Evolutionary conservation across 2,888 invertebrate genomes (phyloP).

Genomic region (Andrena haemorrhoa): DNA sequence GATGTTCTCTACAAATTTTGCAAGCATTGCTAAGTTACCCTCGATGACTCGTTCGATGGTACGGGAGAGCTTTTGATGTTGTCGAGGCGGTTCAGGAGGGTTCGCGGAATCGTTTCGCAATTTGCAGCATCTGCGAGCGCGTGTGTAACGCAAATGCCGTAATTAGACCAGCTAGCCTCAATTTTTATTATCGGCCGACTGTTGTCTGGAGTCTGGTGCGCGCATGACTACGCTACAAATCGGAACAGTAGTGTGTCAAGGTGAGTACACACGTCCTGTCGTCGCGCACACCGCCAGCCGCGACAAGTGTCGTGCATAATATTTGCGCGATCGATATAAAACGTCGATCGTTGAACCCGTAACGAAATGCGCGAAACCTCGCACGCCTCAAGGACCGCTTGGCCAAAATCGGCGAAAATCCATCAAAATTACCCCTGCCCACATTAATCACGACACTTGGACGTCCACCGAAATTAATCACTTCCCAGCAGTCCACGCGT

Average conservation of each 20-base stretch:
- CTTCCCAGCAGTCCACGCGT: too few relatives aligned
- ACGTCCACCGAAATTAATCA: too few relatives aligned
- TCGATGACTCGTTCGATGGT: neutral
- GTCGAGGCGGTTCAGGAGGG: neutral
- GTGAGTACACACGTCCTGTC: conserved; percentile 53
- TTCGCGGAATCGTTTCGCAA: conserved; percentile 38
- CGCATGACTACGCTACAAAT: conserved; percentile 71
- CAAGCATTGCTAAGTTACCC: neutral
- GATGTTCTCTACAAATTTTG: neutral
- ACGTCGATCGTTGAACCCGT: conserved; percentile 20
- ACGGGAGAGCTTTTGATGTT: neutral
- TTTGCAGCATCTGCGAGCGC: conserved; percentile 29
- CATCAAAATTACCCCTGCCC: too few relatives aligned
- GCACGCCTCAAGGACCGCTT: too few relatives aligned
- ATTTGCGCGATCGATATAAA: conserved; percentile 54
- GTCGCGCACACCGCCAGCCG: conserved; percentile 8
- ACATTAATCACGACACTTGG: too few relatives aligned
- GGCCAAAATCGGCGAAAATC: too few relatives aligned
- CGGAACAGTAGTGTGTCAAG: conserved; percentile 69
- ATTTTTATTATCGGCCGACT: conserved; percentile 69
- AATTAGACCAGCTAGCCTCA: conserved; percentile 70
- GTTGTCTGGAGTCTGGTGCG: conserved; percentile 67
- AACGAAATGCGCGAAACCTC: neutral
- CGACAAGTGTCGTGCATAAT: conserved; percentile 40
- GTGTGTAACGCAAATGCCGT: conserved; percentile 41